These are phyloP conservation scores for Gavialis gangeticus DNA, from an alignment of 2,113 vertebrate genomes.

Conservation along the genomic window DNA sequence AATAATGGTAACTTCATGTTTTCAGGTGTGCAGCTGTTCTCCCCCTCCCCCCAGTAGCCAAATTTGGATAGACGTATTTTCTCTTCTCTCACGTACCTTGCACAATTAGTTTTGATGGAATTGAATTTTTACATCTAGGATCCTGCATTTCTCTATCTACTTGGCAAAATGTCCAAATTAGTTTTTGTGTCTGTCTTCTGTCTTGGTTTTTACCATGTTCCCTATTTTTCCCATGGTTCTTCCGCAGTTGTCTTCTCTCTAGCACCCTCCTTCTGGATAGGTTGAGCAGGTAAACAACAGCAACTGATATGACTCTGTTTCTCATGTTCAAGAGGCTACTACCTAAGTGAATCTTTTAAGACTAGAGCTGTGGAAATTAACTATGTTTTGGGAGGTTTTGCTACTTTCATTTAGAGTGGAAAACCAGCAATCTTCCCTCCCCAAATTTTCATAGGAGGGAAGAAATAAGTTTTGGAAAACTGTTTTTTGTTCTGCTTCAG, in stretches of 20 bases:
- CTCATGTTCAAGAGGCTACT: neutral
- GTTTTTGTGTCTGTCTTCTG: neutral
- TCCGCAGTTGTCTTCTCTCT: neutral
- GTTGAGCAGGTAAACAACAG: neutral
- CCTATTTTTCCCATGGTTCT: neutral
- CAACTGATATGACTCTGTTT: neutral
- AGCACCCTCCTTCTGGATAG: neutral
- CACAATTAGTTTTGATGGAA: neutral
- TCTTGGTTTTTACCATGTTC: neutral
- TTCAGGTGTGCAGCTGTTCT: neutral
- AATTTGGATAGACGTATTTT: too few relatives aligned
- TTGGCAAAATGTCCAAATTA: neutral
- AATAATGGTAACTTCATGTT: neutral
- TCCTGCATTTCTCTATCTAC: neutral
- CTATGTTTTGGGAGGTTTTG: neutral
- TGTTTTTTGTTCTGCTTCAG: neutral
- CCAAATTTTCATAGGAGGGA: neutral
- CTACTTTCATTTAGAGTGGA: neutral
- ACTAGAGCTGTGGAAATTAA: neutral
- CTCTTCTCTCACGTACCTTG: neutral
- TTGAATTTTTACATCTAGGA: neutral
- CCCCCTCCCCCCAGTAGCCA: too few relatives aligned
- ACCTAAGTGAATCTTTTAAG: neutral
- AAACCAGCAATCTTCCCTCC: neutral
- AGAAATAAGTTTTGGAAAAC: neutral